Conservation (phyloP, 2,888 invertebrate genomes). For the Punctoribates punctum region DNA sequence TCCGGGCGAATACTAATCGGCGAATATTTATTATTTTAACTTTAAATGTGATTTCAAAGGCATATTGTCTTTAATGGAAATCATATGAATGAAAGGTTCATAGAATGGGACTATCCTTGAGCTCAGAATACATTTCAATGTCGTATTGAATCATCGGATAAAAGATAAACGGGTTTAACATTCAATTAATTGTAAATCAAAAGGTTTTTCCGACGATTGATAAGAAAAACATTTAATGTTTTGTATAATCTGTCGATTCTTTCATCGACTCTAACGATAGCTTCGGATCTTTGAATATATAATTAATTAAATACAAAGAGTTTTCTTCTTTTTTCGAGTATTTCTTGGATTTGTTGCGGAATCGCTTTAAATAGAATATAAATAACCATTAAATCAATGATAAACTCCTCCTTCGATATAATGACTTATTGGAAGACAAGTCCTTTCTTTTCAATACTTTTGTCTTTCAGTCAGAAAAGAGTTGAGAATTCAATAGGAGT, state of each 20-base stretch:
- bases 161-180: not conserved
- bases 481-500: not conserved
- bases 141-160: not conserved
- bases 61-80: too few species aligned
- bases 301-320: not conserved
- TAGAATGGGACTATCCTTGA: not conserved
- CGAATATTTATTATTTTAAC: too few species aligned
- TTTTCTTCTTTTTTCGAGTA: not conserved
- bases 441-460: not conserved
- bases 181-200: not conserved
- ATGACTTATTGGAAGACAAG: not conserved
- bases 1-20: too few species aligned
- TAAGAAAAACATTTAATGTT: not conserved
- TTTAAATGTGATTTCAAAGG: too few species aligned
- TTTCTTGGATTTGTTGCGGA: not conserved
- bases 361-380: slow-evolving; percentile 19
- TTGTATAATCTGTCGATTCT: not conserved
- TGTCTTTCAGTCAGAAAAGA: not conserved
- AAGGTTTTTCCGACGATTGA: not conserved
- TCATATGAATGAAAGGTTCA: not conserved
- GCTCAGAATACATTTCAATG: not conserved
- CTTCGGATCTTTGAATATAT: not conserved
- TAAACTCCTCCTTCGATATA: not conserved
- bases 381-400: slow-evolving; percentile 12
- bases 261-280: not conserved